These are phyloP conservation scores for Acyrthosiphon pisum DNA, from an alignment of 1,140 invertebrate genomes.

Conservation along the genomic window DNA sequence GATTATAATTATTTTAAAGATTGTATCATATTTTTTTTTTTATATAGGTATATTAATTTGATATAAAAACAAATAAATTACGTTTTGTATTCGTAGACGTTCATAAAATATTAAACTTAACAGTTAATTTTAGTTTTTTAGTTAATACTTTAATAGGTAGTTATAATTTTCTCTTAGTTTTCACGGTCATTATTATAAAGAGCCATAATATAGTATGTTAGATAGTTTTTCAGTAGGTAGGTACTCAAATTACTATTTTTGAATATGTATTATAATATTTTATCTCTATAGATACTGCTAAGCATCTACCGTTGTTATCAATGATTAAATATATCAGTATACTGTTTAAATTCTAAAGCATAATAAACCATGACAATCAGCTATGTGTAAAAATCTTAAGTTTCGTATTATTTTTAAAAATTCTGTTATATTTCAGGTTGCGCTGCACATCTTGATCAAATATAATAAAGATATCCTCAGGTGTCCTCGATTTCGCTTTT, in stretches of 20 bases:
- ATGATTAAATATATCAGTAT: neutral
- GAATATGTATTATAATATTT: neutral
- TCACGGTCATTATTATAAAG: neutral
- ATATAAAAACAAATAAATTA: neutral
- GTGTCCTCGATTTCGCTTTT: conserved; percentile 36
- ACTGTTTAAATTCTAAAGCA: neutral
- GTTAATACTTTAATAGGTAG: neutral
- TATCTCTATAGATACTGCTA: neutral
- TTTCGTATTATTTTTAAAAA: neutral
- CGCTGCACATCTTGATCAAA: neutral
- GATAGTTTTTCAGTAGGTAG: neutral
- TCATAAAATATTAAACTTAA: no score
- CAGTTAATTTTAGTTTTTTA: neutral
- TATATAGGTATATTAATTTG: neutral
- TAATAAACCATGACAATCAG: neutral
- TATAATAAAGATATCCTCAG: neutral
- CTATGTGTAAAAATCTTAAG: neutral
- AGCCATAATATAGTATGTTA: no score
- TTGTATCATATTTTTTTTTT: neutral
- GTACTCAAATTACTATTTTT: neutral
- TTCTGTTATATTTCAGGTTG: neutral
- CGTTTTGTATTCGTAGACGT: no score
- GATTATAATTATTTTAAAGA: neutral
- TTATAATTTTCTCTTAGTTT: neutral
- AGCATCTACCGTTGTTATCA: neutral